A percentile compares a stretch with the other conserved stretches of the same genome.
Conservation (phyloP, 2,888 invertebrate genomes). For the Ormyrus nitidulus region DNA sequence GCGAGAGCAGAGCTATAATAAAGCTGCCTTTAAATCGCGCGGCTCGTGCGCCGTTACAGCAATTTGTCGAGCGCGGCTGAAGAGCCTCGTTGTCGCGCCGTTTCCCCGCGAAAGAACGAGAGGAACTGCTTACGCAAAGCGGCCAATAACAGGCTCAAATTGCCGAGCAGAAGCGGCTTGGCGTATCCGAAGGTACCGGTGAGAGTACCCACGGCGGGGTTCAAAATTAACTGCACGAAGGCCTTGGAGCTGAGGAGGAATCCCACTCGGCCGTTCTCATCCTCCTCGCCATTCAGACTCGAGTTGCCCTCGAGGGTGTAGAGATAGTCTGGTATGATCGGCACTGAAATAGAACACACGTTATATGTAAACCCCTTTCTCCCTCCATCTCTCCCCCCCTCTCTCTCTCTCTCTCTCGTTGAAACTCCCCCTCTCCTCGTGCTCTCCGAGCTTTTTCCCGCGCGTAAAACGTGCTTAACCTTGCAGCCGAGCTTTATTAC, state of each 20-base stretch:
- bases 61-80: no score
- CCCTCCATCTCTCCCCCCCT: no score
- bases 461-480: conserved; percentile 30
- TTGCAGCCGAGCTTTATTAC: conserved; percentile 15
- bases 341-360: conserved; percentile 78
- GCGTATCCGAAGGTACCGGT: conserved; percentile 82
- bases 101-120: no score
- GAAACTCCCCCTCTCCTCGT: not conserved
- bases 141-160: conserved; percentile 81
- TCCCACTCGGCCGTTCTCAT: conserved; percentile 83
- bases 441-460: no score
- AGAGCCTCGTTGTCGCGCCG: no score
- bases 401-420: no score
- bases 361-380: no score
- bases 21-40: no score
- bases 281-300: conserved; percentile 66
- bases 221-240: conserved; percentile 85
- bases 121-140: conserved; percentile 80
- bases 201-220: conserved; percentile 85
- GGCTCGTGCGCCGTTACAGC: no score
- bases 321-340: conserved; percentile 87
- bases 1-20: no score
- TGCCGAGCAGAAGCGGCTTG: conserved; percentile 82
- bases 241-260: conserved; percentile 86
- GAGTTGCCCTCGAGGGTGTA: conserved; percentile 76